Evolutionary conservation across 2,888 invertebrate species (phyloP), one percentile per base, ranked within the genome.

Genomic region (Monochamus alternatus): DNA sequence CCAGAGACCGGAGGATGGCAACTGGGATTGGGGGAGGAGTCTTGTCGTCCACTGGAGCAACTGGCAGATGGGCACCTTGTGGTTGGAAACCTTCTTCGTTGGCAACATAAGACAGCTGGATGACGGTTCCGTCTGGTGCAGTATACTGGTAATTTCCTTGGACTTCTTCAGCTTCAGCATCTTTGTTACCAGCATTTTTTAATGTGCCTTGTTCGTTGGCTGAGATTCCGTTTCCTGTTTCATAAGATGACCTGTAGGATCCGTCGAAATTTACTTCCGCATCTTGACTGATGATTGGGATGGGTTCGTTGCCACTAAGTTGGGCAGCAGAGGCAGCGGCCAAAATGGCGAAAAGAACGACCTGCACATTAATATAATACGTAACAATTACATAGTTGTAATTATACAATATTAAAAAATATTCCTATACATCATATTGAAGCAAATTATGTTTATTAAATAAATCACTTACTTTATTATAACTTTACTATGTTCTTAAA

Each of bases 21-120:
- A 90, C 91, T 68, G 94, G 94, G 76, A 94, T 92, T 78, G 94
- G 94, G 55, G 93, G 94, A 52, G 94, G 90, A 1, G 92, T 92
- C 3, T 65, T 65, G 5, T 44, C 47, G 31, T 65, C 64, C 30
- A 38, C 38, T 7, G 79, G 79, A 22, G 77, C 79, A 12, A 81
- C 80, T 47, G 80, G 80, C 47, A 81, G 64, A 68, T 81, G 81
- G 12, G 78, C 78, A 22, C 81, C 81, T 73, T 76, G 76, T 8
- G 83, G 81, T 68, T 82, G 81, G 76, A 79, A 83, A 12, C 83
- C 82, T 43, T 77, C 65, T 71, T 81, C 81, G 70, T 82, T 74
- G 12, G 82, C 81, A 14, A 78, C 22, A 68, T 81, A 82, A 47
- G 75, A 65, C n/a, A 82, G 38, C 60, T 74, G 68, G 38, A 81